A percentile compares a stretch with the other conserved stretches of the same genome.
Conservation (phyloP, 1,140 invertebrate genomes). For the Pseudomyrmex sp. region DNA sequence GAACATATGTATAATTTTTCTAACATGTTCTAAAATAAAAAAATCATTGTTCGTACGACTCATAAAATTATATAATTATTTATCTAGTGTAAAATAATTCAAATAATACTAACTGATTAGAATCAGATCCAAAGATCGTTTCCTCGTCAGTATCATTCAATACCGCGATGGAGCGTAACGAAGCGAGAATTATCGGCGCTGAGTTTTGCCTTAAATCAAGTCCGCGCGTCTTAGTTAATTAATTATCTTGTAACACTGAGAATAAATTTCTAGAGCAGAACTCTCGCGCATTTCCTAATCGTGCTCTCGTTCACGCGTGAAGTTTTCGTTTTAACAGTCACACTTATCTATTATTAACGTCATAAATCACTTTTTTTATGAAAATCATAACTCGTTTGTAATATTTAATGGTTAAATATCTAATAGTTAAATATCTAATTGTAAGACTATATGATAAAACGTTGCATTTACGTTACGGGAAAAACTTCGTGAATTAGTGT, state of each 20-base stretch:
- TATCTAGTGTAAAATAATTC: not conserved
- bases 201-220: conserved; percentile 41
- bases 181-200: conserved; percentile 41
- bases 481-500: too few species aligned
- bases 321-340: not conserved
- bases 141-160: not conserved
- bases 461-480: not conserved
- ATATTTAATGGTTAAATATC: not conserved
- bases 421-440: too few species aligned
- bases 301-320: conserved; percentile 19
- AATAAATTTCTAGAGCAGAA: conserved; percentile 56
- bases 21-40: not conserved
- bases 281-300: conserved; percentile 7
- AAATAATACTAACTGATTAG: not conserved
- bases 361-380: not conserved
- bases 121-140: not conserved
- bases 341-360: not conserved
- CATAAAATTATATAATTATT: too few species aligned
- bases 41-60: too few species aligned
- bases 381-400: not conserved
- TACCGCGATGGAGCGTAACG: conserved; percentile 15
- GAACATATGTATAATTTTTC: not conserved
- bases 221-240: conserved; percentile 48
- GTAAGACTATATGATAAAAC: too few species aligned
- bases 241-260: conserved; percentile 30